These are phyloP conservation scores for Harpegnathos saltator DNA, from an alignment of 1,140 invertebrate species.

Conservation along the genomic window DNA sequence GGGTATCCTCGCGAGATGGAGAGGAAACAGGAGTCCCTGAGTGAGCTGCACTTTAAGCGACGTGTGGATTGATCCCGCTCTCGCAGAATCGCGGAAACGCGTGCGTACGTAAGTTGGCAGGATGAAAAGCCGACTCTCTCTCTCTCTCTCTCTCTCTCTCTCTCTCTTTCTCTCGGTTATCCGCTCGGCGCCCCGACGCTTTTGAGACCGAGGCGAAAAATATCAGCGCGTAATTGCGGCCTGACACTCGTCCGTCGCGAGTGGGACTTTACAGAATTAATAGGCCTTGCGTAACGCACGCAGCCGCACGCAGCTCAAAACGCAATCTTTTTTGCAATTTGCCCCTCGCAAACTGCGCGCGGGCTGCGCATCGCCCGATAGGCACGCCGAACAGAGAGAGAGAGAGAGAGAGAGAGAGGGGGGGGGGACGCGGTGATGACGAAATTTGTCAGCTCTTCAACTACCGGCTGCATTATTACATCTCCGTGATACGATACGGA, in stretches of 20 bases:
- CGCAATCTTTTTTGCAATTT: constrained; percentile 39
- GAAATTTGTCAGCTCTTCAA: constrained; percentile 59
- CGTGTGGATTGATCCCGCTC: too few relatives aligned
- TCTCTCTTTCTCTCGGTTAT: too few relatives aligned
- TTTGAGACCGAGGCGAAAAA: not conserved
- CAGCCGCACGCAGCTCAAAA: not conserved
- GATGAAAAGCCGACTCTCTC: not conserved
- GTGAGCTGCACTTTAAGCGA: too few relatives aligned
- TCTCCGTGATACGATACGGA: constrained; percentile 56
- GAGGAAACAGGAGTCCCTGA: too few relatives aligned
- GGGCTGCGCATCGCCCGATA: constrained; percentile 17
- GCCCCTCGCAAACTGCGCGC: not conserved
- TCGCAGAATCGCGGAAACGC: too few relatives aligned
- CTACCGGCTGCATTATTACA: constrained; percentile 54
- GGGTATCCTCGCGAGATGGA: too few relatives aligned
- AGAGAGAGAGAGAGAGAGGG: too few relatives aligned
- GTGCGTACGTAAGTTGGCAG: too few relatives aligned
- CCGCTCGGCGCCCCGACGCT: too few relatives aligned
- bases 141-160: too few relatives aligned
- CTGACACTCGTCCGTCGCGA: not conserved
- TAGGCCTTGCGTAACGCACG: not conserved
- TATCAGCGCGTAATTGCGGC: not conserved
- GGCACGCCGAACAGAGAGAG: constrained; percentile 49
- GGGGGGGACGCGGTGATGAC: constrained; percentile 40
- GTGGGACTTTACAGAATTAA: constrained; percentile 6